Base-by-base conservation (phyloP, 2,888 invertebrate species). In the Diloba caeruleocephala region DNA sequence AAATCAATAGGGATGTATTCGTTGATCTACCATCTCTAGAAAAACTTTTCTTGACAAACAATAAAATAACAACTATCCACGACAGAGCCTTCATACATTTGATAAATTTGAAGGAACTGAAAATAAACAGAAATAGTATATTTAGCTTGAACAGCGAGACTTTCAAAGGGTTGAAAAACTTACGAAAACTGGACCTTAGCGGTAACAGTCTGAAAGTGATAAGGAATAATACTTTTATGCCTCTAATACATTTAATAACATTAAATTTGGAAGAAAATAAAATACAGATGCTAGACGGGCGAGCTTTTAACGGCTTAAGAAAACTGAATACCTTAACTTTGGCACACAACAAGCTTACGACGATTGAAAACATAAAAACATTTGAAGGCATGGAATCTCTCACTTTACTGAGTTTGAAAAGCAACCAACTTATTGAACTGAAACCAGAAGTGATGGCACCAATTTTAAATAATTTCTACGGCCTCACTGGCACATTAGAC, bases 21-120 rank as follows among this genome's bases (percentile, higher is more conserved):
- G 92, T 95, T 6, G 95, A 96, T 76, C 81, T 97, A 50, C 97
- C 97, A 0, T 89, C 93, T 3, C 84, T 97, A 55, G 95, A 95
- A 60, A 95, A 95, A 53, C 93, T 99, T 26, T 96, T 95, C 74
- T 92, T 99, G 34, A 97, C 97, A 67, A 96, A 95, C 71, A 99
- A 99, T 86, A 96, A 96, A 78, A 94, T 99, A 53, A 96, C 96
- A 44, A 95, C 96, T 5, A 94, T 98, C 49, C 98, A 98, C 62
- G 97, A 98, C 54, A 96, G 95, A 74, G 96, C 98, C n/a, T 98
- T 97, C 71, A 88, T 94, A 52, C 94, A 96, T 70, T 88, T 97
- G 72, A 87, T 88, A 0, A 95, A 96, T 71, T 90, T 98, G 41
- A 95, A 95, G 49, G 96, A 96, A 64, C 87, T 98, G 42, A 97